Percentiles rank a stretch among this genome's conserved stretches.
Conservation (phyloP, 2,888 invertebrate genomes). For the Quadroppia sp. region DNA sequence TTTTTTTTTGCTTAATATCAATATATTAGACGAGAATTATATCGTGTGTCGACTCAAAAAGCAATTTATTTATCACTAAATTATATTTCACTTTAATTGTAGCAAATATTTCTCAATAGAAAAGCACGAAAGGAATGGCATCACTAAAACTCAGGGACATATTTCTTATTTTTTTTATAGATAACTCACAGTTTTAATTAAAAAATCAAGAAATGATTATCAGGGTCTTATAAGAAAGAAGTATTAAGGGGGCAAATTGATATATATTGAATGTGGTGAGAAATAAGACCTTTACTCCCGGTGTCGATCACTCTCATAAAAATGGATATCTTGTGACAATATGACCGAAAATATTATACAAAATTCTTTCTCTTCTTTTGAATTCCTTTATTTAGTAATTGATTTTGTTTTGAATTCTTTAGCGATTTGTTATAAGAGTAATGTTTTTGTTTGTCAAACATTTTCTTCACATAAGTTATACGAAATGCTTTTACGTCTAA, state of each 20-base stretch:
- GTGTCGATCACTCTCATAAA: too few species aligned
- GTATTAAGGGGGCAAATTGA: too few species aligned
- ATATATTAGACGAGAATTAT: not conserved
- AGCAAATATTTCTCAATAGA: not conserved
- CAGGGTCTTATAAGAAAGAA: too few species aligned
- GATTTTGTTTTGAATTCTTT: not conserved
- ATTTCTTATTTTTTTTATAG: too few species aligned
- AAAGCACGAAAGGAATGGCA: not conserved
- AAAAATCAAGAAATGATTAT: too few species aligned
- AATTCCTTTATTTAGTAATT: not conserved
- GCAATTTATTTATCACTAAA: not conserved
- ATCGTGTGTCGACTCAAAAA: not conserved
- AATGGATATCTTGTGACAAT: not conserved
- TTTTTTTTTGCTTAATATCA: not conserved
- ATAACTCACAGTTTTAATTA: too few species aligned
- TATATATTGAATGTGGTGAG: too few species aligned
- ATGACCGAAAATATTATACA: too few species aligned
- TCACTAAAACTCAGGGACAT: too few species aligned
- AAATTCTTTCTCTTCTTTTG: not conserved
- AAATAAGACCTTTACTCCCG: too few species aligned
- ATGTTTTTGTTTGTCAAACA: constrained; percentile 5
- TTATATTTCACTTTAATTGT: constrained; percentile 16
- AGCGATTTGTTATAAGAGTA: not conserved
- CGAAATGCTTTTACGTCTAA: too few species aligned
- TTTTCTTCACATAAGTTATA: too few species aligned